Evolutionary conservation across 2,888 invertebrate genomes (phyloP), one percentile per base, ranked within the genome.

Genomic region (Drosophila conformis): DNA sequence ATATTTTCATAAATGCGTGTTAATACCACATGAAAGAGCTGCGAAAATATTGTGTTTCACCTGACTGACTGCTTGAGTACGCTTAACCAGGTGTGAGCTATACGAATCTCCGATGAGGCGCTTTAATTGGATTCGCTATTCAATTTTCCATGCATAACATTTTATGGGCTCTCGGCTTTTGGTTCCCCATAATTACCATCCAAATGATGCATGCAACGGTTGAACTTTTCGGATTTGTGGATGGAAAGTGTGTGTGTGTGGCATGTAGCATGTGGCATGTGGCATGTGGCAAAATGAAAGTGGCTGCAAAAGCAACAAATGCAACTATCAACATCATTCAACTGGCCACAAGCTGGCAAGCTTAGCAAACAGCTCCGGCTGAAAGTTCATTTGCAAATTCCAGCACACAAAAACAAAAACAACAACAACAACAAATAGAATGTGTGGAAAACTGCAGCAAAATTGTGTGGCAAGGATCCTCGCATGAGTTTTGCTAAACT

Each of bases 361-460:
- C 59, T 60, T 51, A 66, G 35, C 35, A 53, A 46, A 31, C 31
- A 33, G 36, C 48, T 42, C 35, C 66, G 68, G 66, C 63, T 64
- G 67, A 53, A 69, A 81, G 78, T 84, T 71, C 68, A 87, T 78
- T 78, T 81, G 58, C 59, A 63, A 82, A 73, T 78, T 71, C 74
- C 82, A 25, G 25, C 25, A n/a, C 25, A 53, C 18, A 46, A 27
- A 27, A 27, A 27, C 27, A 60, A 68, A 68, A 42, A 58, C 13
- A 11, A 21, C 35, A 40, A 0, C 29, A 40, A 63, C 35, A 25
- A 25, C 38, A 40, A 35, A 38, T 27, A 4, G 21, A 42, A 42
- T 42, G 42, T 36, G 25, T 4, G 25, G 11, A 18, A 18, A 27
- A 13, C 18, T 38, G 38, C 27, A 13, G 11, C n/a, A n/a, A 54